Percentiles rank a stretch among this genome's conserved stretches.
Conservation (phyloP, 2,113 vertebrate genomes). For the Rhinoptilus africanus region DNA sequence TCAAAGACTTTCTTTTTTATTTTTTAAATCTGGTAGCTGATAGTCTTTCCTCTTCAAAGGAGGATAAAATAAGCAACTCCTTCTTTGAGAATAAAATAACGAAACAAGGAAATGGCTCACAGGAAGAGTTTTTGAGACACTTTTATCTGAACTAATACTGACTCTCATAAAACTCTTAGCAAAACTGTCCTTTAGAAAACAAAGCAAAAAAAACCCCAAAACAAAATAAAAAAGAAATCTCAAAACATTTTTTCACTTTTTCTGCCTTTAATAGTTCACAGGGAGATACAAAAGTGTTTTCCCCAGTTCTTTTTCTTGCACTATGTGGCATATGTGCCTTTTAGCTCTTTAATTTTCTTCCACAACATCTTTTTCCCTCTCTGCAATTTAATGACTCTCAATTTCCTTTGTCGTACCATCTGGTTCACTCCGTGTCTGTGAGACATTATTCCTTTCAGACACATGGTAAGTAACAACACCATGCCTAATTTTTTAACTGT, state of each 20-base stretch:
- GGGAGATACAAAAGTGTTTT: not conserved
- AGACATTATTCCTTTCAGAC: slow-evolving; percentile 8
- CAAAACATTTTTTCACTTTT: not conserved
- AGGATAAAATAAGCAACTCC: slow-evolving; percentile 1
- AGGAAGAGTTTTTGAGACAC: not conserved
- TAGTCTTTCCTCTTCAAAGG: slow-evolving; percentile 17
- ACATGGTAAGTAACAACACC: not conserved
- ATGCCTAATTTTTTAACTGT: not conserved
- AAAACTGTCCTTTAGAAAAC: not conserved
- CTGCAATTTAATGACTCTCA: slow-evolving; percentile 32
- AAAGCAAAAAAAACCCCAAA: not conserved
- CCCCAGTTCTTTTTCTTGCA: not conserved
- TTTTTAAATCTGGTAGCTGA: not conserved
- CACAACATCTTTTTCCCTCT: not conserved
- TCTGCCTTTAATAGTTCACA: not conserved
- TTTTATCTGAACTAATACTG: not conserved
- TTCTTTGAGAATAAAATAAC: slow-evolving; percentile 27
- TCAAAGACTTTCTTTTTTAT: not conserved
- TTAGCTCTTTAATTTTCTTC: slow-evolving; percentile 36
- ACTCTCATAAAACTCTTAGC: not conserved
- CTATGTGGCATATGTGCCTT: not conserved
- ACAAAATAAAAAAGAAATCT: not conserved
- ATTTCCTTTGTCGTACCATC: slow-evolving; percentile 35
- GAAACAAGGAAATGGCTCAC: not conserved
- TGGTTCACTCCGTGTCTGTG: not conserved